Conservation (phyloP, 53 echinoderm and acorn worm species). For the Glandiceps talaboti region DNA sequence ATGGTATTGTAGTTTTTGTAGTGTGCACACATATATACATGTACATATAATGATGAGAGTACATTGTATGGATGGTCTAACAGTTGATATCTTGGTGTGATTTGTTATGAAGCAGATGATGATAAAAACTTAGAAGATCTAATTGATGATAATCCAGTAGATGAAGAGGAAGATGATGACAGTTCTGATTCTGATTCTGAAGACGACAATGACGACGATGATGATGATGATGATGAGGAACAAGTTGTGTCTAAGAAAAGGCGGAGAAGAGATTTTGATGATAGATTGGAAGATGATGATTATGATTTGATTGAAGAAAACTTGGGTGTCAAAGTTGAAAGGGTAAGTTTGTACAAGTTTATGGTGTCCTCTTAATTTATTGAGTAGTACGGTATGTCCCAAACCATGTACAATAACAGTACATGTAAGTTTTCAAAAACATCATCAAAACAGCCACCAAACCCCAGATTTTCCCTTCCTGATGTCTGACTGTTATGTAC, state of each 20-base stretch:
- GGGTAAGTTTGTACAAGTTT: slow-evolving; percentile 35
- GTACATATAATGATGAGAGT: no score
- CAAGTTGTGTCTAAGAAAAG: background rate
- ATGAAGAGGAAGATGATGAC: slow-evolving; percentile 56
- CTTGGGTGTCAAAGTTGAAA: slow-evolving; percentile 86
- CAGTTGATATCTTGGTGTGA: no score
- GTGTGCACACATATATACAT: no score
- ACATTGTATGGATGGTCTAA: no score
- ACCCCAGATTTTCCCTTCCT: no score
- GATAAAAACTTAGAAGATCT: slow-evolving; percentile 74
- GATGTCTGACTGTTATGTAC: no score
- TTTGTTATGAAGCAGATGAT: no score
- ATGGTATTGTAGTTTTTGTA: no score
- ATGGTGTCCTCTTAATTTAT: background rate
- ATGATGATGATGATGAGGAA: slow-evolving; percentile 16
- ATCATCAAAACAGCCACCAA: no score
- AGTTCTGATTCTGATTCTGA: slow-evolving; percentile 37
- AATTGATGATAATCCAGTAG: slow-evolving; percentile 66
- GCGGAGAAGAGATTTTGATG: slow-evolving; percentile 39
- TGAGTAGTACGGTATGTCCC: no score
- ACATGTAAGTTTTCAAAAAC: no score
- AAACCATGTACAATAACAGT: no score
- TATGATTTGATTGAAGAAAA: slow-evolving; percentile 96
- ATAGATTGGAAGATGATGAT: slow-evolving; percentile 90
- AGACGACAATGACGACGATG: slow-evolving; percentile 39